Evolutionary conservation across 2,797 vertebrate genomes (phyloP), one percentile per base, ranked within the genome.

Genomic region (Ciconia nigra): DNA sequence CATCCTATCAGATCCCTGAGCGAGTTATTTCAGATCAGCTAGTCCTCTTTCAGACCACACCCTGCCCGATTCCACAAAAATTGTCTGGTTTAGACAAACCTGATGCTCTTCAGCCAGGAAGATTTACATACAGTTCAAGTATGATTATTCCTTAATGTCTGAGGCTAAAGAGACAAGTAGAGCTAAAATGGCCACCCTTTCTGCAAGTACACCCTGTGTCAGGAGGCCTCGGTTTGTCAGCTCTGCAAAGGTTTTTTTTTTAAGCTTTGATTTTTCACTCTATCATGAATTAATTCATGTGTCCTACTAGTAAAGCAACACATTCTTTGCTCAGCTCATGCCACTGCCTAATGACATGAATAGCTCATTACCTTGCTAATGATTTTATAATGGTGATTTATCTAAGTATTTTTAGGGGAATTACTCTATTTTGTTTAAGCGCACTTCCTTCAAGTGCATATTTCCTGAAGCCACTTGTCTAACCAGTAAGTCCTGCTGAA

Each of bases 291-390:
- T 71, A 91, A 95, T 92, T 93, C 89, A 85, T 59, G 65, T 44
- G 58, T 76, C 81, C 66, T 59, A 51, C 77, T 80, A 92, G 85
- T 83, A 94, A 78, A 94, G 71, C 78, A 71, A 71, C 54, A 33
- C 10, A 33, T 61, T 88, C 86, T 87, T 74, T 81, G 46, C 86
- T 89, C 21, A 46, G 86, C 80, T 81, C 39, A 63, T 83, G 76
- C 87, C 82, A 81, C 74, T 79, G 93, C 81, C 87, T 95, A 96
- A 95, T 87, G 85, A 81, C 66, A 90, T 31, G 79, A 89, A 84
- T 77, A 97, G 51, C 82, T 96, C 90, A 91, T 96, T 96, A 95
- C 61, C 63, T 92, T 90, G 72, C 28, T 96, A 95, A 96, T 62
- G 92, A 96, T 76, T 93, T 90, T 85, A 77, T 92, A 95, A 96